These are phyloP conservation scores for Neosalanx taihuensis DNA, from an alignment of 2,797 vertebrate genomes.

Conservation along the genomic window DNA sequence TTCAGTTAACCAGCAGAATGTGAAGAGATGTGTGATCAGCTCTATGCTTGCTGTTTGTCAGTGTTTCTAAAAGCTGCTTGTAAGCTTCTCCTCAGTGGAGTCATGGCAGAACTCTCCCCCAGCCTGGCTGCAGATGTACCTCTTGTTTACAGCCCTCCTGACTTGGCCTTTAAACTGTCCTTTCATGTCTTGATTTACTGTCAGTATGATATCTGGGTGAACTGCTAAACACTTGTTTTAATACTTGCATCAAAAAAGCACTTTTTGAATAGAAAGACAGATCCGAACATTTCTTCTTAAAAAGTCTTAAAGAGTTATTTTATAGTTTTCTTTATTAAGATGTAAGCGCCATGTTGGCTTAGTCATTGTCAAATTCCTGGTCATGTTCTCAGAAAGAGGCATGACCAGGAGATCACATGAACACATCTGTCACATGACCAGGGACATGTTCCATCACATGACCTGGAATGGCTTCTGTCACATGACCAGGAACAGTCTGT, in stretches of 20 bases:
- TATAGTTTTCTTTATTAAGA: slow-evolving; percentile 27
- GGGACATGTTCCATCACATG: slow-evolving; percentile 20
- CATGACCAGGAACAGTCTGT: no score
- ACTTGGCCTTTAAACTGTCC: slow-evolving; percentile 74
- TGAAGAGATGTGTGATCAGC: slow-evolving; percentile 24
- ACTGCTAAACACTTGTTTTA: slow-evolving; percentile 25
- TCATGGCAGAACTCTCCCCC: slow-evolving; percentile 70
- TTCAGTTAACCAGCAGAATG: slow-evolving; percentile 9
- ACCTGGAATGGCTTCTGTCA: background rate
- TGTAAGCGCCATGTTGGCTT: slow-evolving; percentile 20
- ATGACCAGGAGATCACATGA: no score
- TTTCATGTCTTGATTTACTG: slow-evolving; percentile 33
- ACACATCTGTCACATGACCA: background rate
- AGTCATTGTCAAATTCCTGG: background rate
- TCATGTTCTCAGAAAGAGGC: no score
- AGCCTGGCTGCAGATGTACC: slow-evolving; percentile 42
- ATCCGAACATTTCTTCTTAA: slow-evolving; percentile 30
- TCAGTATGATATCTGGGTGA: slow-evolving; percentile 25
- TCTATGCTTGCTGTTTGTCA: slow-evolving; percentile 55
- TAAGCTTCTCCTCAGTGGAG: slow-evolving; percentile 72
- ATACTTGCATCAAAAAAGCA: slow-evolving; percentile 38
- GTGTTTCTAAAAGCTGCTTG: slow-evolving; percentile 75
- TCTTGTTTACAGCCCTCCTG: slow-evolving; percentile 78
- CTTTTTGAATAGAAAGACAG: slow-evolving; percentile 49
- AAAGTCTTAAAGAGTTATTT: slow-evolving; percentile 44